These are phyloP conservation scores for Bombus impatiens DNA, from an alignment of 1,140 invertebrate species.

Conservation along the genomic window DNA sequence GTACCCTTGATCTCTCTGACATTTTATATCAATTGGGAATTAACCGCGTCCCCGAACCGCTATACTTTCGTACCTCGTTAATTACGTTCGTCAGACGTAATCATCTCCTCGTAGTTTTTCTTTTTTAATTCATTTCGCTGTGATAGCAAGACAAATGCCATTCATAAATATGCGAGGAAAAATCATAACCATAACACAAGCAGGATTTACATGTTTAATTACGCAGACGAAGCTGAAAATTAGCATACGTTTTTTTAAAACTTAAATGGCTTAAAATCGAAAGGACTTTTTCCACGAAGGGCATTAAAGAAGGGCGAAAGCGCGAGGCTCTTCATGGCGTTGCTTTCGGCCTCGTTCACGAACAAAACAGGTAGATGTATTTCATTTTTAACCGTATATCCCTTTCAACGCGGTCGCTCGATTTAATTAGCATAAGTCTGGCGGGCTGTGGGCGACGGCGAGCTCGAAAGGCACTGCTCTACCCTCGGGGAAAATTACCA, in stretches of 20 bases:
- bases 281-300: too few relatives aligned
- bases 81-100: not conserved
- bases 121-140: not conserved
- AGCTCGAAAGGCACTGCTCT: conserved; percentile 9
- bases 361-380: conserved; percentile 8
- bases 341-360: not conserved
- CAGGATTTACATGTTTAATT: not conserved
- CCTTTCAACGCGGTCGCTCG: conserved; percentile 27
- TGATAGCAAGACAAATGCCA: not conserved
- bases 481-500: conserved; percentile 58
- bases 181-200: too few relatives aligned
- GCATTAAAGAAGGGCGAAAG: not conserved
- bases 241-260: not conserved
- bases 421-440: conserved; percentile 60
- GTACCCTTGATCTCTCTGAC: not conserved
- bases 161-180: not conserved
- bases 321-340: too few relatives aligned
- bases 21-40: not conserved
- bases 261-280: too few relatives aligned
- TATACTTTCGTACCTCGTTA: not conserved
- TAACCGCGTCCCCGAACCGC: not conserved
- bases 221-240: not conserved
- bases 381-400: conserved; percentile 32
- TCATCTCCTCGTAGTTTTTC: not conserved
- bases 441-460: not conserved